Evolutionary conservation across 2,888 invertebrate species (phyloP).

Genomic region (Orchesella flavescens): DNA sequence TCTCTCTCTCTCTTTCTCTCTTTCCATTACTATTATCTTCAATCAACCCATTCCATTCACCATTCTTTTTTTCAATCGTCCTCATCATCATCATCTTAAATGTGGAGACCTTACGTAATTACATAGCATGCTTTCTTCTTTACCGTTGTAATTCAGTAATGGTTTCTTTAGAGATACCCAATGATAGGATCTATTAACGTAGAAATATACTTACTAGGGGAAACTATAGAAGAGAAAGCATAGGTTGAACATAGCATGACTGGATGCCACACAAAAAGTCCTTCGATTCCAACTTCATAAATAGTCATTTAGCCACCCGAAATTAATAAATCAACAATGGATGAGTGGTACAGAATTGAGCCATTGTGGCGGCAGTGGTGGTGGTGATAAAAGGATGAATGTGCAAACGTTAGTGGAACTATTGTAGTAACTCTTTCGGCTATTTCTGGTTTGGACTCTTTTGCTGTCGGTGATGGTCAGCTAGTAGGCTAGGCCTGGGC

Average conservation of each 20-base stretch:
- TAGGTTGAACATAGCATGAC: too few relatives aligned
- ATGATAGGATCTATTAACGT: too few relatives aligned
- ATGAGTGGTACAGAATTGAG: constrained; percentile 22
- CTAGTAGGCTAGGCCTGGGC: neutral
- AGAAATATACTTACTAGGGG: too few relatives aligned
- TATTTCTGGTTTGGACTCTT: constrained; percentile 1
- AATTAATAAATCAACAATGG: constrained; percentile 57
- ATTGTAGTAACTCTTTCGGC: neutral
- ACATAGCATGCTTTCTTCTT: too few relatives aligned
- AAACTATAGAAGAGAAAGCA: too few relatives aligned
- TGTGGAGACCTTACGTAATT: too few relatives aligned
- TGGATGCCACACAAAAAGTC: too few relatives aligned
- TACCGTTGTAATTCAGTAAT: neutral
- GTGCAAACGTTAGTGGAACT: neutral
- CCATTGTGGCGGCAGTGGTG: neutral
- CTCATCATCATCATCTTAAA: neutral
- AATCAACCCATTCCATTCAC: neutral
- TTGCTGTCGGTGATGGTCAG: neutral
- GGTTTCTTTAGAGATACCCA: neutral
- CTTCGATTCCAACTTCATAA: neutral
- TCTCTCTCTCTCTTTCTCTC: too few relatives aligned
- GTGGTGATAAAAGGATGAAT: neutral
- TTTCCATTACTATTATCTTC: too few relatives aligned
- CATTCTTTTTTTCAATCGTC: neutral
- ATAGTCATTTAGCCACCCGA: constrained; percentile 29